A percentile compares a stretch with the other conserved stretches of the same genome.
These are phyloP conservation scores for Serinus canaria DNA, from an alignment of 2,113 vertebrate species.

Conservation along the genomic window DNA sequence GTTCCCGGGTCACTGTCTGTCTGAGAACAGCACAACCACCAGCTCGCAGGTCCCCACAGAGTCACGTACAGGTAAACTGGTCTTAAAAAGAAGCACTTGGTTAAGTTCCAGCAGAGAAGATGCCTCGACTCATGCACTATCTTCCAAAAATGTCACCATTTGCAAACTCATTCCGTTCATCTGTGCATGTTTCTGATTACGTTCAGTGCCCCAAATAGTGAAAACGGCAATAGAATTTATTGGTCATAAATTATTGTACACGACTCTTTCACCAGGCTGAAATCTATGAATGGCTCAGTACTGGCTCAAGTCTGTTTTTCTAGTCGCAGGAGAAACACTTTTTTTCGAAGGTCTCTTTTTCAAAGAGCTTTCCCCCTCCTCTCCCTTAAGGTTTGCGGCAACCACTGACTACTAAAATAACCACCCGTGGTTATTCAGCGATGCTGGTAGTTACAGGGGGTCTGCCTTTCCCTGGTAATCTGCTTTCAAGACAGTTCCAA, in stretches of 20 bases:
- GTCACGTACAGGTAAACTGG: neutral
- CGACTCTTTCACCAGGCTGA: neutral
- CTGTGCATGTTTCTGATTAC: neutral
- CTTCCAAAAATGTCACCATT: neutral
- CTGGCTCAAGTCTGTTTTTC: neutral
- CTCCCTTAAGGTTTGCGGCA: neutral
- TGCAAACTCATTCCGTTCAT: neutral
- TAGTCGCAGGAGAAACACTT: neutral
- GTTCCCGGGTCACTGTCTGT: neutral
- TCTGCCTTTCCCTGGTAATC: neutral
- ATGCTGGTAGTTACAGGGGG: neutral
- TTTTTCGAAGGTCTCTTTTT: neutral
- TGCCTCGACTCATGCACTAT: neutral
- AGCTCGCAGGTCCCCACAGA: neutral
- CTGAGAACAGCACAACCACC: neutral
- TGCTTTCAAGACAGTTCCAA: neutral
- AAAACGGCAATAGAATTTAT: neutral
- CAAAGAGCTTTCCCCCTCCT: neutral
- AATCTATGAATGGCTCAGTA: neutral
- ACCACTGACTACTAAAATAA: neutral
- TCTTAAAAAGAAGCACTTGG: neutral
- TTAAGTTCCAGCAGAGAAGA: neutral
- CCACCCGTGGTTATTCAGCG: neutral
- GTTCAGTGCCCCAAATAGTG: neutral
- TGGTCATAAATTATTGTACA: neutral